phyloP scores from a whole-genome alignment of 1,140 invertebrate species.

The Eriosoma lanigerum region DNA sequence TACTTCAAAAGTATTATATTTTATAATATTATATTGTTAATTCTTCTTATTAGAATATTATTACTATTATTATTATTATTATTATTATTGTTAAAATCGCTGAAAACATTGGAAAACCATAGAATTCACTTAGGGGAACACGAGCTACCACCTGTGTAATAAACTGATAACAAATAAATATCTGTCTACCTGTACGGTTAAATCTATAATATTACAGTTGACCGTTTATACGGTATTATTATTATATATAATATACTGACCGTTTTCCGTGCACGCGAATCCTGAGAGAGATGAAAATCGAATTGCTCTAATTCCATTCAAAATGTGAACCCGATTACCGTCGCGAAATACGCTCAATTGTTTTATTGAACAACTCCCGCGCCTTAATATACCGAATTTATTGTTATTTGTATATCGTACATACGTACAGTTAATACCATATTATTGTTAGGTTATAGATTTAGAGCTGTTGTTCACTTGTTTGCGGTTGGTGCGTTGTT shows the following conservation, averaged over 20 bases:
- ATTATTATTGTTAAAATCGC: neutral
- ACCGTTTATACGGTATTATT: neutral
- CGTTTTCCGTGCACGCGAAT: neutral
- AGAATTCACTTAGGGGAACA: neutral
- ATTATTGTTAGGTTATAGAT: neutral
- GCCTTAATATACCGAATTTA: neutral
- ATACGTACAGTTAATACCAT: neutral
- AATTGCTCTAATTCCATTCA: neutral
- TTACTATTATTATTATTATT: too few relatives aligned
- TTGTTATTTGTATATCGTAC: neutral
- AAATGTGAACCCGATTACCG: neutral
- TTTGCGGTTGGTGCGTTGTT: neutral
- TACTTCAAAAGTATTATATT: neutral
- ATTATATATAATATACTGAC: neutral
- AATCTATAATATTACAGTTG: too few relatives aligned
- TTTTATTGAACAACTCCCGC: neutral
- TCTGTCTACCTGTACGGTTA: too few relatives aligned
- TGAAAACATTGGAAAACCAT: neutral
- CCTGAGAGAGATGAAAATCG: neutral
- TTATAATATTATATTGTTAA: neutral
- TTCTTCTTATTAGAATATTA: neutral
- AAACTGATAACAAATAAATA: neutral
- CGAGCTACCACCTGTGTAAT: neutral
- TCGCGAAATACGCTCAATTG: neutral
- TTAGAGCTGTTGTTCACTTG: neutral